Base-by-base conservation (phyloP, 2,113 vertebrate genomes). In the Sitta europaea region DNA sequence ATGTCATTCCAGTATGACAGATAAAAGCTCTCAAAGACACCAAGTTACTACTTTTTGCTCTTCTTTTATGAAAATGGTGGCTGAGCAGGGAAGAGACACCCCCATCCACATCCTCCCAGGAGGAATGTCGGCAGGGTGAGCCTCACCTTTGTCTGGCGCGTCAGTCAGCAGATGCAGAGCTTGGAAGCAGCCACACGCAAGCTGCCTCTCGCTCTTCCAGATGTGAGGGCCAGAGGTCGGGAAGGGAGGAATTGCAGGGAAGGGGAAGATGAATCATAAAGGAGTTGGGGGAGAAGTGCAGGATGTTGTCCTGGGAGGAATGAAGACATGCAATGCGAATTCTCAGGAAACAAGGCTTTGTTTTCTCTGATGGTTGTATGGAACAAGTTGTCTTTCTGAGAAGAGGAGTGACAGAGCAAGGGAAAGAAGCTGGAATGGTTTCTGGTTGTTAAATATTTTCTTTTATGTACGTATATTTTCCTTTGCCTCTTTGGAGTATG, bases 211-310 rank as follows among this genome's bases (percentile, higher is more conserved):
- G 24, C 96, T 92, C 83, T 82, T 97, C 96, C 96, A 97, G 96
- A 96, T 96, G 96, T 93, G 86, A 66, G 75, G 95, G 96, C 88
- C 94, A 94, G 94, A 96, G 95, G 95, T 96, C 91, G 68, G 83
- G 68, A 93, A 90, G 82, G 95, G 96, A 96, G 92, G 94, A 93
- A 96, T 97, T 0, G 0, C 75, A 92, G 94, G 96, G 91, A 97
- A 96, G 55, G 96, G 95, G 95, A 97, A 97, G 95, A 92, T 96
- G 96, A 97, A 96, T 97, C 95, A 97, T 92, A 83, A 86, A 95
- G 92, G 91, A 83, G 92, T 92, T 92, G 94, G 88, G 92, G 91
- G 88, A 96, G 94, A 96, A 90, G 91, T 1, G 35, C 96, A 97
- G 95, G 96, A 97, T 96, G 94, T 97, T 93, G 92, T 86, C 83